Percentiles rank a stretch among this genome's conserved stretches.
phyloP scores from a whole-genome alignment of 37 sponge, comb jelly and placozoan genomes.

The Chondrosia reniformis region DNA sequence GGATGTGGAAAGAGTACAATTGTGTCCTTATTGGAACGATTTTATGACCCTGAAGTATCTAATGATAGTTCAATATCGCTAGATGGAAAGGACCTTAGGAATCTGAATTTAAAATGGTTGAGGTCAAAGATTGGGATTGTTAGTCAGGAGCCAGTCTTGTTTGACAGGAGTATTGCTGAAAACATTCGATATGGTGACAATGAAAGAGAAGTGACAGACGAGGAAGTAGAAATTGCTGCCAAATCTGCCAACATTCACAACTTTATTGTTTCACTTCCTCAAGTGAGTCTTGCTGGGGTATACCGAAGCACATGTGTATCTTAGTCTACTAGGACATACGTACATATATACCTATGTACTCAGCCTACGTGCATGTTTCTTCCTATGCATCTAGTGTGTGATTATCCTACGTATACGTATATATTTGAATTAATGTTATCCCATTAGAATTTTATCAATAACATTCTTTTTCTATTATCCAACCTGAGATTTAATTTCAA shows the following conservation, averaged over 20 bases:
- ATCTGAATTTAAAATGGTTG: constrained; percentile 72
- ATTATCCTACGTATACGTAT: no score
- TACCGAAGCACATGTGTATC: no score
- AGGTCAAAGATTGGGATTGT: constrained; percentile 84
- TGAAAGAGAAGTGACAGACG: constrained; percentile 71
- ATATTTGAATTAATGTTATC: no score
- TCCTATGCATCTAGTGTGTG: no score
- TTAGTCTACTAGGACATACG: no score
- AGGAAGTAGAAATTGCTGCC: constrained; percentile 80
- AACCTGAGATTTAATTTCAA: no score
- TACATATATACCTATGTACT: no score
- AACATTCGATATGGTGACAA: constrained; percentile 92
- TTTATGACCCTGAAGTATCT: constrained; percentile 73
- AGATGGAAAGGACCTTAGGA: constrained; percentile 54
- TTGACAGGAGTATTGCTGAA: constrained; percentile 78
- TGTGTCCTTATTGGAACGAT: constrained; percentile 77
- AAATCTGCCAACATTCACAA: constrained; percentile 90
- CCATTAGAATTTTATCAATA: no score
- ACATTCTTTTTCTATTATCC: no score
- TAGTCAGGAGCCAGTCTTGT: constrained; percentile 85
- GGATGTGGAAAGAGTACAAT: constrained; percentile 97
- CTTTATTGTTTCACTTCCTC: constrained; percentile 81
- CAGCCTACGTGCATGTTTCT: no score
- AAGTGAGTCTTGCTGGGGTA: no score
- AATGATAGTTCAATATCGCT: neutral